Conservation (phyloP, 2,888 invertebrate genomes). For the Harpalus rufipes region DNA sequence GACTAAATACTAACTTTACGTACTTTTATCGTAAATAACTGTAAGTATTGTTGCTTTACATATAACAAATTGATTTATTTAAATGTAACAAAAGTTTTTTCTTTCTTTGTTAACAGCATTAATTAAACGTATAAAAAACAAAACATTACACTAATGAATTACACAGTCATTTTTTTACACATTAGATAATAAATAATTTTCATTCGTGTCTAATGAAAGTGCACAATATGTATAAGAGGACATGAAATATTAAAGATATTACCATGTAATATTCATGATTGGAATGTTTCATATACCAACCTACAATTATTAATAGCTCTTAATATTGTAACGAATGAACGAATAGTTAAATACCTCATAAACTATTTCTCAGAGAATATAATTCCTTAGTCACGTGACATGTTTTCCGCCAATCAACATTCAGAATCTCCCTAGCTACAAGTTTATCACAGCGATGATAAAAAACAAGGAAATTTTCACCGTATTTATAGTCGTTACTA, state of each 20-base stretch:
- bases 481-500: no score
- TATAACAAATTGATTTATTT: no score
- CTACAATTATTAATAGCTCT: slow-evolving; percentile 31
- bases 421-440: no score
- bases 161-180: neutral
- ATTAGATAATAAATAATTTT: neutral
- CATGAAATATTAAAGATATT: slow-evolving; percentile 11
- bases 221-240: neutral
- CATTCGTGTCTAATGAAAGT: neutral
- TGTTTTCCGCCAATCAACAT: no score
- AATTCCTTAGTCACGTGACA: no score
- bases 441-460: no score
- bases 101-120: neutral
- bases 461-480: no score
- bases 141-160: neutral
- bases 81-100: neutral
- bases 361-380: slow-evolving; percentile 41
- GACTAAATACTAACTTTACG: no score
- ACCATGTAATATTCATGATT: slow-evolving; percentile 31
- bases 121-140: no score
- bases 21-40: no score
- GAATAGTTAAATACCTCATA: slow-evolving; percentile 10
- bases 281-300: slow-evolving; percentile 13
- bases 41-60: no score
- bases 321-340: slow-evolving; percentile 26